Evolutionary conservation across 1,140 invertebrate species (phyloP).

Genomic region (Drosophila littoralis): DNA sequence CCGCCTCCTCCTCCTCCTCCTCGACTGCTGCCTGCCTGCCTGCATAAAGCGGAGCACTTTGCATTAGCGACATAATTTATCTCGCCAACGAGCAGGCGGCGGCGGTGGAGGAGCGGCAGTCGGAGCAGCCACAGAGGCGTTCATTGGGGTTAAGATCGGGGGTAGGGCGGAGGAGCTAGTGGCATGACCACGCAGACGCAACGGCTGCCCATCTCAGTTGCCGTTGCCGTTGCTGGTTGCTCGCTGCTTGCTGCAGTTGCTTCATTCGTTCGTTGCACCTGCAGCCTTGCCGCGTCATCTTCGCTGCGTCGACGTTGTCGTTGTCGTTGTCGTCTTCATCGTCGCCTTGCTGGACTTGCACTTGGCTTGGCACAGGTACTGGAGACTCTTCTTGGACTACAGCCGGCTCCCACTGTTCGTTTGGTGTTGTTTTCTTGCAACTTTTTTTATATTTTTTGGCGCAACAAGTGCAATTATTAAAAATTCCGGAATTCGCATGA

Average conservation of each 20-base stretch:
- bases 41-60: constrained; percentile 80
- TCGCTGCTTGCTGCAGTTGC: constrained; percentile 19
- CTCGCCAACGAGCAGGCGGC: constrained; percentile 74
- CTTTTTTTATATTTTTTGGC: constrained; percentile 61
- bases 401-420: constrained; percentile 69
- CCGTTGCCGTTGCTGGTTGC: constrained; percentile 11
- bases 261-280: constrained; percentile 66
- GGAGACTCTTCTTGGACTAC: constrained; percentile 33
- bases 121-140: constrained; percentile 15
- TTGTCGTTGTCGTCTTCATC: constrained; percentile 76
- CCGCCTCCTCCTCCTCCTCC: constrained; percentile 7
- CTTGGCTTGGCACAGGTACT: constrained; percentile 32
- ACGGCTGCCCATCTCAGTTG: constrained; percentile 52
- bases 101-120: constrained; percentile 27
- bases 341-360: constrained; percentile 55
- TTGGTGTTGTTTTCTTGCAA: constrained; percentile 35
- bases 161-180: constrained; percentile 9
- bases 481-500: constrained; percentile 71
- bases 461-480: constrained; percentile 83
- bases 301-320: constrained; percentile 51
- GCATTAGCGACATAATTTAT: constrained; percentile 84
- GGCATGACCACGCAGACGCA: constrained; percentile 77
- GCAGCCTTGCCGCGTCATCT: constrained; percentile 79
- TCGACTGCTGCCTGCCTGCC: constrained; percentile 18
- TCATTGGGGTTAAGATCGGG: constrained; percentile 7